Base-by-base conservation (phyloP, 53 echinoderm and acorn worm genomes). In the Paelopatides confundens region DNA sequence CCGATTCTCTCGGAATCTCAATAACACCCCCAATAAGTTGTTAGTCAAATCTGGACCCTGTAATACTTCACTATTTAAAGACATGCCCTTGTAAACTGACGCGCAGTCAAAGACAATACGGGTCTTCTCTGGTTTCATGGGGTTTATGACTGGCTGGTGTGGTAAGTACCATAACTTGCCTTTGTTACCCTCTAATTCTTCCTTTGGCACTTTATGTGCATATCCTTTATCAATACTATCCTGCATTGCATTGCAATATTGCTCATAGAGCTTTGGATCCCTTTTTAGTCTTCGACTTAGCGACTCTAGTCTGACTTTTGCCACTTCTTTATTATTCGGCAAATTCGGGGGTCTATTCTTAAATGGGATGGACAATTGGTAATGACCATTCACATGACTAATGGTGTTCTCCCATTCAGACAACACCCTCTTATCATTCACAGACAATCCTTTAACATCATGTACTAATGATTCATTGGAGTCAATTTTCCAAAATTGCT, bases 31-130 rank as follows among this genome's bases (percentile, higher is more conserved):
- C 15, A 85, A 17, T 62, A 92, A 49, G 68, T 92, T 92, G 40
- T 89, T 89, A 14, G 92, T 89, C 15, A 92, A 46, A 30, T 92
- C 92, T 13, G 92, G 92, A 11, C 96, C 96, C 86, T 96, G 96
- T 6, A 81, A 18, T 21, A 96, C 69, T 52, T 88, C 66, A 31
- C 74, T 86, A 82, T 94, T 90, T 24, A 94, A 35, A 6, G 91
- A 88, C 21, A 26, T 69, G 21, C 88, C 96, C 18, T 70, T 67
- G 68, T 62, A 76, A 13, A 43, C 33, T 0, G 90, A 78, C 4
- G 86, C 66, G 62, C 90, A 90, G 54, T 90, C 69, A 43, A 86
- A 86, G 7, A 86, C 90, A 35, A 90, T 85, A 40, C 90, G 28
- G 2, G 82, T 12, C 63, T 85, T 85, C 7, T 83, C 76, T 66